Base-by-base conservation (phyloP, 2,888 invertebrate species). In the Trachelus stipa region DNA sequence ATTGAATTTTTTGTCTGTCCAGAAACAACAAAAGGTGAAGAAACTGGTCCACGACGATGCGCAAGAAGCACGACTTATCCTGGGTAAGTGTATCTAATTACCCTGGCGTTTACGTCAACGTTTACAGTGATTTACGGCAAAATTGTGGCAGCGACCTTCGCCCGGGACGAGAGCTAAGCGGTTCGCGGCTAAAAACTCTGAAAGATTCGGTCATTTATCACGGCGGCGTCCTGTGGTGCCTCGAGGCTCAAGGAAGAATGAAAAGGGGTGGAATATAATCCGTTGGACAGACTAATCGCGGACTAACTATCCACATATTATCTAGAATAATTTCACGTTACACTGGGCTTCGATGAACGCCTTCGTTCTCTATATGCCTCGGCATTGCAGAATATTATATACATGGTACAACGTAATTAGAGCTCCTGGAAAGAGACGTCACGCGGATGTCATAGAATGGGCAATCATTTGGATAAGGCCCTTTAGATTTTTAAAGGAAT, bases 131-230 rank as follows among this genome's bases (percentile, higher is more conserved):
- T 91, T 91, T 91, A 91, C 90, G 88, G 84, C 88, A 84, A 90
- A 91, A 91, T 91, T 90, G 90, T 89, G 83, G 86, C 87, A 84
- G 83, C 87, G 89, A 91, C 90, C 90, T 90, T 91, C 89, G 85
- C 82, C 85, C 86, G 84, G 80, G 83, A 84, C 79, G 81, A 83
- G 81, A 83, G 74, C 83, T 82, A 81, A 83, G 81, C 85, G 84
- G 81, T 82, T 79, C 83, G 80, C 79, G 83, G 85, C 79, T 85
- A 86, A 87, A 87, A 87, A 88, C 83, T 81, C 84, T 83, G 84
- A 84, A 87, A 84, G 86, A 88, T 90, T 91, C 88, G 90, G 89
- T 90, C 90, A 90, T 91, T 91, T 88, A 91, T 91, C 91, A 91
- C 85, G 83, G 77, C 81, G 81, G 84, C 83, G 85, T 87, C 88